phyloP scores from a whole-genome alignment of 1,140 invertebrate species.

The Archivesica marissinica region DNA sequence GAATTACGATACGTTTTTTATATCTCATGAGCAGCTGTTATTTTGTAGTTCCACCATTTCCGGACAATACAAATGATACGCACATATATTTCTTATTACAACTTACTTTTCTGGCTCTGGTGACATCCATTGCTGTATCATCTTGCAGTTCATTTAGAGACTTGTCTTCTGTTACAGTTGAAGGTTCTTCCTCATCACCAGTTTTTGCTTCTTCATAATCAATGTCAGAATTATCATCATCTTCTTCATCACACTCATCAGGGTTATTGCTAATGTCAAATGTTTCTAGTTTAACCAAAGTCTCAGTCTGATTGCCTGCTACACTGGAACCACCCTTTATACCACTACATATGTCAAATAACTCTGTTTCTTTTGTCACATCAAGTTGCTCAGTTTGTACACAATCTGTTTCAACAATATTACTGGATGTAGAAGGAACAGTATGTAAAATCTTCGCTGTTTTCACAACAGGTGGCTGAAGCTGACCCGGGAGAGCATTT shows the following conservation, averaged over 20 bases:
- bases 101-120: background rate
- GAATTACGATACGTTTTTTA: background rate
- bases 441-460: background rate
- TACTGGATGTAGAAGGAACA: background rate
- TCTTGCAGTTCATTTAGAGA: no score
- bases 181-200: background rate
- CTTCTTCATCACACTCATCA: no score
- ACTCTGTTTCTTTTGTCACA: background rate
- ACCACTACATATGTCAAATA: no score
- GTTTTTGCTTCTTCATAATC: background rate
- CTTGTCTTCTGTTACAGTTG: no score
- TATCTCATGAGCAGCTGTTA: no score
- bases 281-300: background rate
- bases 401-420: background rate
- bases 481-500: background rate
- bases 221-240: background rate
- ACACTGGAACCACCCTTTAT: no score
- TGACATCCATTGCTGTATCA: background rate
- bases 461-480: background rate
- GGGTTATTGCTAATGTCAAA: no score
- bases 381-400: background rate
- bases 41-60: no score
- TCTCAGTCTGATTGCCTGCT: no score
- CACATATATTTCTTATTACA: no score
- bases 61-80: no score